Base-by-base conservation (phyloP, 2,888 invertebrate species). In the Rhamphomyia laevipes region DNA sequence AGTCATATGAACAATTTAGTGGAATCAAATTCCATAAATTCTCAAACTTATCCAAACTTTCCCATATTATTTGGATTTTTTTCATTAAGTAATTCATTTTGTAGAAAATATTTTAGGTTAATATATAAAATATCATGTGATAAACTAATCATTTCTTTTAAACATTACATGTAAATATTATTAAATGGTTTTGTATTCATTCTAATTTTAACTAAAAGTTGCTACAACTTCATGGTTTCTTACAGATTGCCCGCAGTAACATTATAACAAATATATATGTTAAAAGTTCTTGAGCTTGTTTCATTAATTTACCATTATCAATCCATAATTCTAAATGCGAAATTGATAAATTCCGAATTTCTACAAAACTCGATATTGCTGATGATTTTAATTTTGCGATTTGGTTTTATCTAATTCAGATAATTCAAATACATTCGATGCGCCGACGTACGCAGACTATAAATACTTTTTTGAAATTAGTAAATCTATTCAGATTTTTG, bases 61-160 rank as follows among this genome's bases (percentile, higher is more conserved):
- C 89, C 82, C 84, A 95, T 88, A 71, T 96, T 96, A 74, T 94
- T 95, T 0, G 92, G 89, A 72, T 94, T 93, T 51, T 95, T 80
- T 27, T 86, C 82, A 62, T 86, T 86, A 0, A 94, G 92, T 56
- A 96, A 72, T 73, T 96, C 96, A 71, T 96, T 96, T 74, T 91
- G 93, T 50, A 96, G 85, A 0, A 92, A 91, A 64, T 90, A 87
- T 58, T 91, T 92, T 57, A 96, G 73, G 53, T 93, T 80, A 31
- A 88, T 84, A 51, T 83, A 81, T 47, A 95, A 72, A 63, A 94
- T 88, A 18, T 88, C 87, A 1, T 86, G 82, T 62, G 89, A 87
- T 46, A 88, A 80, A 13, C 80, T 78, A 40, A 96, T 83, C 75
- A 96, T 80, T 70, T 96, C 95, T 61, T 92, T 89, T 45, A 95